Evolutionary conservation across 1,140 invertebrate species (phyloP), one percentile per base, ranked within the genome.

Genomic region (Sarcophaga peregrina): DNA sequence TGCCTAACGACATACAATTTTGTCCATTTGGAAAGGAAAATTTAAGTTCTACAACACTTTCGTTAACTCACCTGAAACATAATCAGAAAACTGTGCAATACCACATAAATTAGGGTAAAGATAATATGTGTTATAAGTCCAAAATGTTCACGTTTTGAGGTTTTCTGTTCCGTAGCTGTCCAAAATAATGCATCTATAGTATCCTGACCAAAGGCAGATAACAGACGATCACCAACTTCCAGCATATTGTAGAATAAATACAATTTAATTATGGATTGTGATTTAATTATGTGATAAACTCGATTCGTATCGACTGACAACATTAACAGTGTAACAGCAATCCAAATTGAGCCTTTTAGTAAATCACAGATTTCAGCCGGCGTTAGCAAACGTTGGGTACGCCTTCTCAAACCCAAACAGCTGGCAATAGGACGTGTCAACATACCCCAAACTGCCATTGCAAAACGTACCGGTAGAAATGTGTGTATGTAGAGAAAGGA

Each of bases 191-290:
- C 96, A 93, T 99, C 98, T 82, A 99, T 95, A 25, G 97, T 97
- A 89, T 99, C 98, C 92, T 99, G 98, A 5, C 98, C 98, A 93
- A 99, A 99, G 45, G 97, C 97, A 82, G 97, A 98, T 88, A 99
- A 96, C 74, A 99, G 92, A 85, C 97, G 93, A 92, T 99, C 98
- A 20, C 96, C 97, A 62, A 98, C 98, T 93, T 99, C 99, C 78
- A 99, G 91, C 97, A 99, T 99, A 92, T 99, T 99, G 90, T 98
- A 99, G 92, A 99, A 99, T 89, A 99, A 98, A 90, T 99, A 99
- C 75, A 99, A 92, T 90, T 99, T 99, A 89, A 99, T 99, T 76
- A 99, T 97, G 81, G 98, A 98, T 90, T 99, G 99, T 87, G 97
- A 98, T 91, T 99, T 98, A 46, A 99, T 98, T 85, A 99, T 92